These are phyloP conservation scores for Leptinotarsa undecemlineata DNA, from an alignment of 1,140 invertebrate species.

Conservation along the genomic window DNA sequence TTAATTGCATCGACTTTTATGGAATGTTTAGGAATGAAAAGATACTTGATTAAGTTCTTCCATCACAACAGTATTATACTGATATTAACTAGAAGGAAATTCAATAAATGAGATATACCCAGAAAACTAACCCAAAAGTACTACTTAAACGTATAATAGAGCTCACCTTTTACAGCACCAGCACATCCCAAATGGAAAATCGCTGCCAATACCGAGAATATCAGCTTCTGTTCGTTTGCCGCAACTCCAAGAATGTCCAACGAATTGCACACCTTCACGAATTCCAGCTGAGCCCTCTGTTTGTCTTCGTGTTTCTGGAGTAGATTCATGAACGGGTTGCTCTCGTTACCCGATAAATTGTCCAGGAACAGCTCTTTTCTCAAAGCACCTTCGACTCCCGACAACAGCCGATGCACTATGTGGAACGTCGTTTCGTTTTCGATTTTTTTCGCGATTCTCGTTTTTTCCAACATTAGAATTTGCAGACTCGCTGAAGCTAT, in stretches of 20 bases:
- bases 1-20: too few relatives aligned
- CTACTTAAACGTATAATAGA: background rate
- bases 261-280: slow-evolving; percentile 75
- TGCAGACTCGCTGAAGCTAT: slow-evolving; percentile 87
- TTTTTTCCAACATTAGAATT: slow-evolving; percentile 74
- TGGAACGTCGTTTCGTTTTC: slow-evolving; percentile 80
- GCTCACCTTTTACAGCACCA: slow-evolving; percentile 69
- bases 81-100: too few relatives aligned
- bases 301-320: slow-evolving; percentile 81
- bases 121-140: too few relatives aligned
- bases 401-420: slow-evolving; percentile 79
- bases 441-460: slow-evolving; percentile 69
- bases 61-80: too few relatives aligned
- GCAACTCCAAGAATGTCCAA: slow-evolving; percentile 75
- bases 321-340: slow-evolving; percentile 78
- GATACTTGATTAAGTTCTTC: too few relatives aligned
- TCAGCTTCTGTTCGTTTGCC: slow-evolving; percentile 76
- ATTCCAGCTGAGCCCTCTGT: slow-evolving; percentile 76
- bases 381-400: slow-evolving; percentile 75
- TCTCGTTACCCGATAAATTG: slow-evolving; percentile 70
- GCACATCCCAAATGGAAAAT: slow-evolving; percentile 91
- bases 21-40: too few relatives aligned
- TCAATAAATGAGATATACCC: too few relatives aligned
- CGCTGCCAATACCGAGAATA: slow-evolving; percentile 86
- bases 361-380: slow-evolving; percentile 84